These are phyloP conservation scores for Tetramorium alpestre DNA, from an alignment of 1,140 invertebrate species.

Conservation along the genomic window DNA sequence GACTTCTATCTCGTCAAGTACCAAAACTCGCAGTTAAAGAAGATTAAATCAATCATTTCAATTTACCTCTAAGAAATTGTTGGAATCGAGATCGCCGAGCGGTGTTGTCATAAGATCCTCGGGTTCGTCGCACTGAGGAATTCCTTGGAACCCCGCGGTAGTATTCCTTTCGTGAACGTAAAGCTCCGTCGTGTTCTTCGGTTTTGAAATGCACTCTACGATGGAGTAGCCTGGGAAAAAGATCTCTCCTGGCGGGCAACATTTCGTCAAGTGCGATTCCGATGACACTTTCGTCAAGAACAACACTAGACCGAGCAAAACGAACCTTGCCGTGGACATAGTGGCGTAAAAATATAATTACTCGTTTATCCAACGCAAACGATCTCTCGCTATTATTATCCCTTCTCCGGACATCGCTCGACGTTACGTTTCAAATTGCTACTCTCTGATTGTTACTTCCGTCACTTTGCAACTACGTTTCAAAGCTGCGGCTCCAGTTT, in stretches of 20 bases:
- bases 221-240: conserved; percentile 46
- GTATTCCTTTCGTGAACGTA: neutral
- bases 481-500: neutral
- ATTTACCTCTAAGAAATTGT: conserved; percentile 47
- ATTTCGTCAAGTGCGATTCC: conserved; percentile 52
- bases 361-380: neutral
- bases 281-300: neutral
- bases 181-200: neutral
- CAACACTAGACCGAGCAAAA: neutral
- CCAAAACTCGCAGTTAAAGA: neutral
- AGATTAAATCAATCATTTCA: neutral
- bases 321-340: neutral
- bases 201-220: conserved; percentile 55
- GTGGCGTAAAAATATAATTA: conserved; percentile 3
- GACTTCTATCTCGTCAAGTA: neutral
- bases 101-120: conserved; percentile 45
- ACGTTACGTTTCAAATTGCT: neutral
- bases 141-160: neutral
- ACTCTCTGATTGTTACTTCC: conserved; percentile 10
- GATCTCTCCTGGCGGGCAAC: conserved; percentile 60
- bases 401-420: neutral
- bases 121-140: conserved; percentile 52
- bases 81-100: conserved; percentile 15
- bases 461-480: neutral
- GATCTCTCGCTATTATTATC: neutral